Percentiles rank a stretch among this genome's conserved stretches.
Conservation (phyloP, 2,797 vertebrate genomes). For the Neolamprologus multifasciatus region DNA sequence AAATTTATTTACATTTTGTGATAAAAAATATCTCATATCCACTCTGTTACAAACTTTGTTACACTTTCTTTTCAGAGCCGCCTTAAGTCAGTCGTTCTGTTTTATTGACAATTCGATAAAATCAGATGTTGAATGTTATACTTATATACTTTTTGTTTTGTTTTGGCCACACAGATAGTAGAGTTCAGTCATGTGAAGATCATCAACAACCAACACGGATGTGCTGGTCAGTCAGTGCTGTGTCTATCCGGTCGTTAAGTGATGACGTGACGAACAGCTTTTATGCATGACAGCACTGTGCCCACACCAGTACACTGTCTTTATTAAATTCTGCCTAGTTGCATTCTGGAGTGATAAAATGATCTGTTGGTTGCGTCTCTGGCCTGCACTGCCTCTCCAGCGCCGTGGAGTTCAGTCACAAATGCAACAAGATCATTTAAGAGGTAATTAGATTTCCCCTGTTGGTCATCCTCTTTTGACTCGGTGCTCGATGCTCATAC, state of each 20-base stretch:
- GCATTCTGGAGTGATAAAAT: background rate
- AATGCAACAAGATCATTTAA: background rate
- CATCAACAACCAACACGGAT: background rate
- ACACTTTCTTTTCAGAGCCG: background rate
- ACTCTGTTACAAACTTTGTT: background rate
- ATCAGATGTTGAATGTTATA: background rate
- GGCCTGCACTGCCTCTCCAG: background rate
- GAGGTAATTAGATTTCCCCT: background rate
- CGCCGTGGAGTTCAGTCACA: background rate
- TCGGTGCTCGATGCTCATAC: background rate
- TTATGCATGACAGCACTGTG: background rate
- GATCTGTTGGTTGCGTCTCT: background rate
- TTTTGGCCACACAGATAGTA: background rate
- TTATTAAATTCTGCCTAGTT: background rate
- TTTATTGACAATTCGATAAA: fast-evolving
- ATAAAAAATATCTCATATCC: background rate
- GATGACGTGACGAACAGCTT: fast-evolving
- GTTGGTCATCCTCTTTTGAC: background rate
- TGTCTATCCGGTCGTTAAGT: background rate
- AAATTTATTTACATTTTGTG: background rate
- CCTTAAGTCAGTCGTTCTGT: background rate
- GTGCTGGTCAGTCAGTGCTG: background rate
- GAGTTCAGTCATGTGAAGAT: background rate
- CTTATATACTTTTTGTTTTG: background rate
- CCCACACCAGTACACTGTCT: background rate